Evolutionary conservation across 2,888 invertebrate species (phyloP).

Genomic region (Oithona nana): DNA sequence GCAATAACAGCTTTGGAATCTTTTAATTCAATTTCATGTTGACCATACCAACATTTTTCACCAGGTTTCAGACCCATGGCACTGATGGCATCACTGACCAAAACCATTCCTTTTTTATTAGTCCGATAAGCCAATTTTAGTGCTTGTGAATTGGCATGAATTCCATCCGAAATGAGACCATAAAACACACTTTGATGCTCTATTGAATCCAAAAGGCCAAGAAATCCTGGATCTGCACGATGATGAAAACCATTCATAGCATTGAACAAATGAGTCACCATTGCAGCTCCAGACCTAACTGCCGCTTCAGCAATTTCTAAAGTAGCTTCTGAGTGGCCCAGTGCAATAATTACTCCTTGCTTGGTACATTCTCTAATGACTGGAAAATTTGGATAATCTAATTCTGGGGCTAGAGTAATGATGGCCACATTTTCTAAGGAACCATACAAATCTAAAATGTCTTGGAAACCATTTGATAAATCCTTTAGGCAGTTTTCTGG

Average conservation of each 20-base stretch:
- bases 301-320: conserved; percentile 64
- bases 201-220: conserved; percentile 72
- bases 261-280: conserved; percentile 95
- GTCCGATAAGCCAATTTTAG: conserved; percentile 77
- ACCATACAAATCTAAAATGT: conserved; percentile 54
- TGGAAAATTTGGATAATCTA: conserved; percentile 44
- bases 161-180: conserved; percentile 88
- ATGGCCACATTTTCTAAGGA: conserved; percentile 55
- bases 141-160: conserved; percentile 91
- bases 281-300: conserved; percentile 59
- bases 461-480: conserved; percentile 40
- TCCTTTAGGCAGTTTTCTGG: conserved; percentile 45
- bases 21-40: conserved; percentile 53
- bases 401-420: conserved; percentile 83
- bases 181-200: conserved; percentile 48
- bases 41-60: conserved; percentile 71
- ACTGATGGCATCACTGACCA: conserved; percentile 90
- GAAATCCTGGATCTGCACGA: conserved; percentile 64
- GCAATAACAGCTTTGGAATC: conserved; percentile 54
- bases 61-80: conserved; percentile 70
- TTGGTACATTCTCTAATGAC: conserved; percentile 47
- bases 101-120: conserved; percentile 52
- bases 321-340: conserved; percentile 68
- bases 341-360: conserved; percentile 45
- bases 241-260: conserved; percentile 57